These are phyloP conservation scores for Monochamus alternatus DNA, from an alignment of 2,888 invertebrate species.

Conservation along the genomic window DNA sequence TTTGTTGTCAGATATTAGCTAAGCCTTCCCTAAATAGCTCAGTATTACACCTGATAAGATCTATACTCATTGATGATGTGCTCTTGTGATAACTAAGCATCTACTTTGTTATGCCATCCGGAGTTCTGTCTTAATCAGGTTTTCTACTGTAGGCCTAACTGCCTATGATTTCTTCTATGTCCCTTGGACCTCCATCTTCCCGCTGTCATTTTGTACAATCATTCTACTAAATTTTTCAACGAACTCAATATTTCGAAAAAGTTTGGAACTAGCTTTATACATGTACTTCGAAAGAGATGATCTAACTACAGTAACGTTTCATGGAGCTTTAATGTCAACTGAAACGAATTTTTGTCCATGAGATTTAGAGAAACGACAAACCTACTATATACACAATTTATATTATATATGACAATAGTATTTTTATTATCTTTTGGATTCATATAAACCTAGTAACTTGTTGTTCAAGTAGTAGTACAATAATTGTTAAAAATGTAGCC, in stretches of 20 bases:
- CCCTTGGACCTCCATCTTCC: constrained; percentile 53
- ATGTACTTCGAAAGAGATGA: constrained; percentile 6
- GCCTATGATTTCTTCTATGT: constrained; percentile 58
- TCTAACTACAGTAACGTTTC: constrained; percentile 27
- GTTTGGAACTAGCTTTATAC: neutral
- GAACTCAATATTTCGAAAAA: neutral
- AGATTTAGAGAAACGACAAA: constrained; percentile 56
- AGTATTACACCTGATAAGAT: constrained; percentile 60
- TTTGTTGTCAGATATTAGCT: constrained; percentile 52
- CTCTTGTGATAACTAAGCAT: constrained; percentile 63
- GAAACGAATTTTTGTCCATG: constrained; percentile 57
- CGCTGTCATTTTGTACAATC: constrained; percentile 10
- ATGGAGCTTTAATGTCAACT: constrained; percentile 39
- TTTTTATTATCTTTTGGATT: constrained; percentile 68
- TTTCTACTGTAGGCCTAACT: constrained; percentile 60
- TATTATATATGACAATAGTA: constrained; percentile 69
- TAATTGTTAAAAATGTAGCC: constrained; percentile 64
- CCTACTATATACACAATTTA: constrained; percentile 58
- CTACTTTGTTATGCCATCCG: constrained; percentile 50
- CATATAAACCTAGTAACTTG: constrained; percentile 64
- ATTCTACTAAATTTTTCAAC: constrained; percentile 10
- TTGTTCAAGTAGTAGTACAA: constrained; percentile 67
- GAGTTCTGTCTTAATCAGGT: constrained; percentile 53
- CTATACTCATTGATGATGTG: constrained; percentile 52
- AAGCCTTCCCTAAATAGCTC: constrained; percentile 62